Evolutionary conservation across 2,888 invertebrate species (phyloP), one percentile per base, ranked within the genome.

Genomic region (Teleiodes luculella): DNA sequence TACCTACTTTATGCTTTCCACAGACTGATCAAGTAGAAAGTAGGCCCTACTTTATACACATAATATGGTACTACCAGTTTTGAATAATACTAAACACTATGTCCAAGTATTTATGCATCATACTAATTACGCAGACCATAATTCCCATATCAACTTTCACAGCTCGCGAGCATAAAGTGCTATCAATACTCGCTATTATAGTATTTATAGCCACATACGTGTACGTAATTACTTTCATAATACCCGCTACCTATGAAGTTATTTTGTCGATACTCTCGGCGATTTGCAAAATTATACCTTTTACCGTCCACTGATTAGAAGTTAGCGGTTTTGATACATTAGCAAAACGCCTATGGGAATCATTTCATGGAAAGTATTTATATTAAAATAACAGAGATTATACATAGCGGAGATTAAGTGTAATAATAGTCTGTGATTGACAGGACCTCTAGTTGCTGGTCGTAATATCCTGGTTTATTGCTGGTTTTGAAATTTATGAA

Each of bases 201-300:
- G 57, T 53, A 33, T 33, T 33, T 33, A 37, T 37, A 28, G 28
- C 24, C 43, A 4, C 56, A 61, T 57, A 50, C 55, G 56, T 50
- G 55, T 57, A 54, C 62, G 63, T 67, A 72, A 77, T 78, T 74
- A 77, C 62, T 66, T 63, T 66, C 61, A 68, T 69, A 67, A 68
- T 66, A 63, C 56, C 53, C 57, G 65, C 69, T 68, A 73, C 74
- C 71, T 75, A 77, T 75, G 65, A 72, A 74, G 75, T 73, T 73
- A 76, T 77, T 76, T 67, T 65, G 64, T 62, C 64, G 61, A 73
- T 66, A 67, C 56, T 56, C 64, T 53, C 70, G 65, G 70, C 73
- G 68, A 76, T 80, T 83, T 80, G 81, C 81, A 58, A 85, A 84
- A 85, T 85, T 80, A 83, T 70, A 74, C 74, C 74, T 77, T 77